Conservation (phyloP, 2,888 invertebrate genomes). For the Caenorhabditis drosophilae region DNA sequence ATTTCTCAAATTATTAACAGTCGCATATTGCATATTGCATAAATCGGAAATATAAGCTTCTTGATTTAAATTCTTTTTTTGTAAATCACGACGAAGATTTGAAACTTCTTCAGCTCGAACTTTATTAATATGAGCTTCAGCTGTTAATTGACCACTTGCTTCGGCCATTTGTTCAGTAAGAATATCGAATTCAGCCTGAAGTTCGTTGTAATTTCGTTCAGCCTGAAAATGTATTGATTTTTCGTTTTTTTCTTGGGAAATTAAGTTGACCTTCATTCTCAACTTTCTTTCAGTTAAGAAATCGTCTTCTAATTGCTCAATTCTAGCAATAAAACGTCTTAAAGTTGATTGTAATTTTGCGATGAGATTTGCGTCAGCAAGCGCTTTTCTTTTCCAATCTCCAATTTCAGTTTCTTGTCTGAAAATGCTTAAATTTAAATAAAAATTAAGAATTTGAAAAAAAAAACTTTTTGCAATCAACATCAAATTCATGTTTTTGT, state of each 20-base stretch:
- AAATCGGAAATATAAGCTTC: constrained; percentile 93
- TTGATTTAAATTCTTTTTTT: constrained; percentile 96
- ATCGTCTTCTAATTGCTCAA: constrained; percentile 98
- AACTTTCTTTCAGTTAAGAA: constrained; percentile 91
- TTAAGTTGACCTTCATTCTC: constrained; percentile 38
- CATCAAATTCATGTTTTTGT: constrained; percentile 95
- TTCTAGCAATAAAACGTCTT: constrained; percentile 70
- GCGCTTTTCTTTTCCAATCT: constrained; percentile 84
- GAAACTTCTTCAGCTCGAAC: constrained; percentile 75
- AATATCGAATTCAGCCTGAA: constrained; percentile 95
- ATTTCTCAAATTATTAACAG: constrained; percentile 59
- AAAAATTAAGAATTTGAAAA: background rate
- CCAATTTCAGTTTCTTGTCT: constrained; percentile 94
- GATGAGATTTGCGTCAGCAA: constrained; percentile 96
- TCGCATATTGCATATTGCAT: constrained; percentile 73
- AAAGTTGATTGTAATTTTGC: constrained; percentile 80
- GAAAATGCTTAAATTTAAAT: constrained; percentile 1
- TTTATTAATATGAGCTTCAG: constrained; percentile 75
- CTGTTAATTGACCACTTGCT: constrained; percentile 97
- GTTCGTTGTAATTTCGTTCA: constrained; percentile 79
- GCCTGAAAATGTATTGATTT: constrained; percentile 21
- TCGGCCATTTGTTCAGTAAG: constrained; percentile 95
- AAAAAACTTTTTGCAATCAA: constrained; percentile 85
- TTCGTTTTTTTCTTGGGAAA: background rate
- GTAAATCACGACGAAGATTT: constrained; percentile 95